These are phyloP conservation scores for Oreochromis spilurus DNA, from an alignment of 2,113 vertebrate genomes.

Conservation along the genomic window DNA sequence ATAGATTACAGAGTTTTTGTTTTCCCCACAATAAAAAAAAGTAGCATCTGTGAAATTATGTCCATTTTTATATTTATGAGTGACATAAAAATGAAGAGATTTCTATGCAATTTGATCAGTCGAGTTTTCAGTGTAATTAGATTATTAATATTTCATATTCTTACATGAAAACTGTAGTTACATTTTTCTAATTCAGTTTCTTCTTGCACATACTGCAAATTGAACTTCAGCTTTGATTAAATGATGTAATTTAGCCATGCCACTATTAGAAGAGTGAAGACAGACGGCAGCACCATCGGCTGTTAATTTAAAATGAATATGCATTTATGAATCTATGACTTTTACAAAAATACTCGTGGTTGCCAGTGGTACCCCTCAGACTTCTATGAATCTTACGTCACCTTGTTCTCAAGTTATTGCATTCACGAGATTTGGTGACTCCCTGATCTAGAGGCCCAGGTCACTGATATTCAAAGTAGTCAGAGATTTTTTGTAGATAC, in stretches of 20 bases:
- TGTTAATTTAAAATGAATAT: background rate
- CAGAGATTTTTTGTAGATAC: background rate
- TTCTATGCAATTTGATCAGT: background rate
- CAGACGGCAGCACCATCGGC: background rate
- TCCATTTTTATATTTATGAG: background rate
- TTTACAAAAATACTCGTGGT: background rate
- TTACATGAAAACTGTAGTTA: background rate
- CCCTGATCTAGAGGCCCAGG: background rate
- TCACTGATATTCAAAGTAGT: background rate
- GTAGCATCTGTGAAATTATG: background rate
- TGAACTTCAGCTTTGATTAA: background rate
- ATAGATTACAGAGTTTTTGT: background rate
- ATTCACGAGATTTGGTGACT: background rate
- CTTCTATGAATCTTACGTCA: background rate
- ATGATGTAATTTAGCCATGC: background rate
- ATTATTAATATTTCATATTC: background rate
- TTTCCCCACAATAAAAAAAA: background rate
- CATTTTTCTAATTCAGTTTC: background rate
- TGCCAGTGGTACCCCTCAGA: background rate
- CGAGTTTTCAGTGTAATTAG: background rate
- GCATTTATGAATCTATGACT: background rate
- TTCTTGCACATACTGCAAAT: background rate
- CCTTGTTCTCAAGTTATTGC: background rate
- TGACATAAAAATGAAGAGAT: background rate
- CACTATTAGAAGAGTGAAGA: background rate